Percentiles rank a stretch among this genome's conserved stretches.
These are phyloP conservation scores for Mareca penelope DNA, from an alignment of 2,797 vertebrate species.

Conservation along the genomic window DNA sequence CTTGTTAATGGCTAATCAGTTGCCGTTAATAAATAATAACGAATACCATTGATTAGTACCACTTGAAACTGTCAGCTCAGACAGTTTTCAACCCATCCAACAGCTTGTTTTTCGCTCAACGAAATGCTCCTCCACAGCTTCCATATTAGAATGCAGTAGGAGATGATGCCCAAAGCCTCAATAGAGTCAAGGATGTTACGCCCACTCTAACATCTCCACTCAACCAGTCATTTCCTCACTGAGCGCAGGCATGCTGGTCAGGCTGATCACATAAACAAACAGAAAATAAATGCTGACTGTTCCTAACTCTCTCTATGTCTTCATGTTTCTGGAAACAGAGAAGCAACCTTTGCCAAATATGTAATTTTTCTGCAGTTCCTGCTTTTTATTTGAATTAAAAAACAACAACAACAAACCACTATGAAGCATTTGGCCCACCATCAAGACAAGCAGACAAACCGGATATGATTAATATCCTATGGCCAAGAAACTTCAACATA, in stretches of 20 bases:
- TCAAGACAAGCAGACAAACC: not conserved
- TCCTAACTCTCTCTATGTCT: not conserved
- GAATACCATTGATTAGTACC: not conserved
- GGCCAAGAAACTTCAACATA: not conserved
- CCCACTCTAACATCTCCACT: not conserved
- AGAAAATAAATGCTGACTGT: not conserved
- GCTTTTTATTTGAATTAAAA: not conserved
- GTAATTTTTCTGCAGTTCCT: not conserved
- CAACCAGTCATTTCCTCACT: not conserved
- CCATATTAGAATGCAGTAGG: not conserved
- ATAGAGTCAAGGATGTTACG: not conserved
- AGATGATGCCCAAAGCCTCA: not conserved
- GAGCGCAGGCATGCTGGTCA: not conserved
- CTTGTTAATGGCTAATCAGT: not conserved
- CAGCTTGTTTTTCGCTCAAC: not conserved
- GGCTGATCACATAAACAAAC: not conserved
- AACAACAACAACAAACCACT: not conserved
- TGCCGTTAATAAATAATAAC: not conserved
- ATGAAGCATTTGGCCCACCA: not conserved
- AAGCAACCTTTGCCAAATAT: not conserved
- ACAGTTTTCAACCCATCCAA: not conserved
- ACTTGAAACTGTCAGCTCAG: not conserved
- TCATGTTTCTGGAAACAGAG: not conserved
- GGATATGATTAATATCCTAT: not conserved
- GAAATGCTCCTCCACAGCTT: not conserved